A percentile compares a stretch with the other conserved stretches of the same genome.
Conservation (phyloP, 2,113 vertebrate species). For the Bungarus multicinctus region DNA sequence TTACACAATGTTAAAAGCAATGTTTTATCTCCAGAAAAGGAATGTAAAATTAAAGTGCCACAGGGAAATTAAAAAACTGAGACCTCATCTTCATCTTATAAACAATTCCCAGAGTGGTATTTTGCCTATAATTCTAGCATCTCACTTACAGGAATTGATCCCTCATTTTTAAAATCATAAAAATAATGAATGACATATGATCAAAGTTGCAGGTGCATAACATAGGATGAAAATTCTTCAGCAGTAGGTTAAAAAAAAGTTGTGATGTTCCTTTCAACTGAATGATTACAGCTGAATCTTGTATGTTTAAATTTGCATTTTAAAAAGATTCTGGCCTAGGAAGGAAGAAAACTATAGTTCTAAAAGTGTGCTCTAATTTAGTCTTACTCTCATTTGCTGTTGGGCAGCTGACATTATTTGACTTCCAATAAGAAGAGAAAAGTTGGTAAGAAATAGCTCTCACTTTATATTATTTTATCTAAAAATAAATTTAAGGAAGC, state of each 20-base stretch:
- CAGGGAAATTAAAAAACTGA: background rate
- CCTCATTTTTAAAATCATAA: background rate
- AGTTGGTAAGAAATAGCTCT: background rate
- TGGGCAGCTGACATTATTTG: rapidly evolving
- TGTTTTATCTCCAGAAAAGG: background rate
- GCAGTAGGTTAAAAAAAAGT: background rate
- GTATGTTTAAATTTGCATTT: background rate
- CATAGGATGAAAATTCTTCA: background rate
- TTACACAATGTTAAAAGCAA: background rate
- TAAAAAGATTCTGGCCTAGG: background rate
- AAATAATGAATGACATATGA: background rate
- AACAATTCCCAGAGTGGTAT: too few relatives aligned
- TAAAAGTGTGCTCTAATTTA: background rate
- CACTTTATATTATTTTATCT: background rate
- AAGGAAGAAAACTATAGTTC: background rate
- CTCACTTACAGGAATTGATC: background rate
- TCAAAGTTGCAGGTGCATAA: background rate
- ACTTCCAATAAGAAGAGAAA: background rate
- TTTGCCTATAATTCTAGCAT: background rate
- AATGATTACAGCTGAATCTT: background rate
- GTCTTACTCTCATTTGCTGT: background rate
- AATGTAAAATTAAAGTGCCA: background rate
- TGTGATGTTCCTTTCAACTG: background rate
- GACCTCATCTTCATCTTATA: background rate
- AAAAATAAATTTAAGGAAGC: background rate